Percentiles rank a stretch among this genome's conserved stretches.
Conservation (phyloP, 2,888 invertebrate genomes). For the Acleris cristana region DNA sequence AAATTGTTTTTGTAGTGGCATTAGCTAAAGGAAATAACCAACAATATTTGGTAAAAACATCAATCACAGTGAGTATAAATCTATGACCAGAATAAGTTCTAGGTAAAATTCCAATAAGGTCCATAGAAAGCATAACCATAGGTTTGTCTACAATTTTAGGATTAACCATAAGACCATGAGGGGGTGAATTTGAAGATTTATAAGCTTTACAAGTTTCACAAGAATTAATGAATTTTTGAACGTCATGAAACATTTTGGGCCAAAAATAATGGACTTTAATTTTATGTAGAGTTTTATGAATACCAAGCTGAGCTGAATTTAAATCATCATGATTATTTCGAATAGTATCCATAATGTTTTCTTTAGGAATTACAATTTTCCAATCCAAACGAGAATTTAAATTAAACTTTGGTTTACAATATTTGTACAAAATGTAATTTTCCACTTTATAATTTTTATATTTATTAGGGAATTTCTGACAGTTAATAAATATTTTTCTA, state of each 20-base stretch:
- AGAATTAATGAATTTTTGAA: not conserved
- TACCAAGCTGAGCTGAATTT: conserved; percentile 15
- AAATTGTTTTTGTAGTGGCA: conserved; percentile 14
- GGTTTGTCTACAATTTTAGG: conserved; percentile 7
- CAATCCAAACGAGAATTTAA: conserved; percentile 4
- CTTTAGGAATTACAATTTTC: conserved; percentile 19
- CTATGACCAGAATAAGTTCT: conserved; percentile 16
- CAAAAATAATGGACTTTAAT: conserved; percentile 16
- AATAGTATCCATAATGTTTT: conserved; percentile 4
- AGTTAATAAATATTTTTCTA: conserved; percentile 10
- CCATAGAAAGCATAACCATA: conserved; percentile 3
- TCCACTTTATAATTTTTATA: conserved; percentile 18
- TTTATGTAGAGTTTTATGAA: conserved; percentile 13
- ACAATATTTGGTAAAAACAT: conserved; percentile 17
- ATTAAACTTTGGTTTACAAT: conserved; percentile 12
- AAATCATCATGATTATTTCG: conserved; percentile 18
- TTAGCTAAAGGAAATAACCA: conserved; percentile 21
- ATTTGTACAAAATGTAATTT: conserved; percentile 7
- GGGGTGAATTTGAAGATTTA: conserved; percentile 10
- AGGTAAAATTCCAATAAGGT: conserved; percentile 10
- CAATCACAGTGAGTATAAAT: conserved; percentile 15
- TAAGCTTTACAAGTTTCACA: conserved; percentile 17
- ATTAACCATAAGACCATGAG: conserved; percentile 6
- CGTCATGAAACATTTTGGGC: conserved; percentile 9
- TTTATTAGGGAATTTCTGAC: conserved; percentile 20